A percentile compares a stretch with the other conserved stretches of the same genome.
phyloP scores from a whole-genome alignment of 2,888 invertebrate genomes.

The Neuroscelio doddi region DNA sequence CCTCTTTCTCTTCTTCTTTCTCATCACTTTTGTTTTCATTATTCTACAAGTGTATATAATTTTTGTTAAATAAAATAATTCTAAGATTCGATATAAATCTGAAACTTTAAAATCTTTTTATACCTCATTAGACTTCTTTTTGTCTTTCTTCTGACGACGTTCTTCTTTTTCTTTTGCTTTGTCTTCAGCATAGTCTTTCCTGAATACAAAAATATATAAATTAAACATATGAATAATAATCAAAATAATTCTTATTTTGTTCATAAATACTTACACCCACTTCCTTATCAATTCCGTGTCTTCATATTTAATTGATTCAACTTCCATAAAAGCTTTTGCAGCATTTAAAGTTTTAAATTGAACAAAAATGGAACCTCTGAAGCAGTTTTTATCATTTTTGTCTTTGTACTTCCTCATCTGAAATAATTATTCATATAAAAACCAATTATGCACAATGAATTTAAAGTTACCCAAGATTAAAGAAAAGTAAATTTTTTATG shows the following conservation, averaged over 20 bases:
- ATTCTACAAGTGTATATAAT: slow-evolving; percentile 51
- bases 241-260: neutral
- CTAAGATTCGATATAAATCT: neutral
- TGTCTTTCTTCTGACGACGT: slow-evolving; percentile 75
- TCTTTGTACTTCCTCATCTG: slow-evolving; percentile 76
- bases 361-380: slow-evolving; percentile 95
- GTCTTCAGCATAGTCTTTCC: slow-evolving; percentile 76
- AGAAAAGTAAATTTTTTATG: neutral
- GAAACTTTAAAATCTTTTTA: neutral
- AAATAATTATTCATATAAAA: slow-evolving; percentile 21
- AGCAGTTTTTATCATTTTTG: slow-evolving; percentile 78
- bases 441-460: neutral
- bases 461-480: neutral
- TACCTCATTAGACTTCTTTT: slow-evolving; percentile 73
- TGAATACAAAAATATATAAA: slow-evolving; percentile 29
- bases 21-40: slow-evolving; percentile 31
- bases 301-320: slow-evolving; percentile 79
- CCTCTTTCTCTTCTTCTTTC: slow-evolving; percentile 48
- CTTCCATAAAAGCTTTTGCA: slow-evolving; percentile 84
- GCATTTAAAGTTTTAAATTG: slow-evolving; percentile 87
- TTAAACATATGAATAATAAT: slow-evolving; percentile 4
- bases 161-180: slow-evolving; percentile 80
- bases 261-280: slow-evolving; percentile 76
- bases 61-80: slow-evolving; percentile 26
- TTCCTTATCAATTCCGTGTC: slow-evolving; percentile 79